Evolutionary conservation across 1,140 invertebrate genomes (phyloP).

Genomic region (Aethina tumida): DNA sequence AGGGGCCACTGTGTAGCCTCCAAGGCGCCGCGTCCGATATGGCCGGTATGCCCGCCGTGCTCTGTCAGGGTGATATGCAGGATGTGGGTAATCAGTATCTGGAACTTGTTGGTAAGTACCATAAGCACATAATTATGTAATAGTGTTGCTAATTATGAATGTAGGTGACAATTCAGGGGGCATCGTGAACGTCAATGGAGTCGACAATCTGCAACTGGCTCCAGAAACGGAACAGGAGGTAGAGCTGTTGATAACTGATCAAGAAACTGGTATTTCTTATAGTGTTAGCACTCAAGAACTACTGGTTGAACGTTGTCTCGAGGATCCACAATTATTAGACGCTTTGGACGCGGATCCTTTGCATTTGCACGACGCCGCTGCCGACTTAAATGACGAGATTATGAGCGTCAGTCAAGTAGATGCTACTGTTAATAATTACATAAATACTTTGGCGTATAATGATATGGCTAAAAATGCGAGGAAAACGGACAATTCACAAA

Average conservation of each 20-base stretch:
- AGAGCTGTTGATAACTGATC: constrained; percentile 35
- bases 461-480: constrained; percentile 4
- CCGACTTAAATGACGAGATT: constrained; percentile 1
- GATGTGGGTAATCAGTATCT: constrained; percentile 32
- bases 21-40: constrained; percentile 13
- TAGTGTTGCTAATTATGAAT: background rate
- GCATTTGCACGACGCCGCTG: constrained; percentile 19
- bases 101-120: constrained; percentile 26
- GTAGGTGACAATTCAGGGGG: constrained; percentile 3
- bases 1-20: constrained; percentile 14
- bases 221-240: constrained; percentile 28
- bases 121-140: background rate
- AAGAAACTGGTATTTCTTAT: constrained; percentile 32
- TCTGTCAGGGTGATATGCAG: constrained; percentile 30
- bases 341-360: constrained; percentile 24
- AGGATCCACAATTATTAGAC: constrained; percentile 29
- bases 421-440: constrained; percentile 19
- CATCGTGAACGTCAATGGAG: constrained; percentile 4
- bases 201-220: constrained; percentile 10
- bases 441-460: constrained; percentile 13
- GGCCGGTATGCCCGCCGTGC: constrained; percentile 16
- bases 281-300: constrained; percentile 29
- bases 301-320: constrained; percentile 28
- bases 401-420: constrained; percentile 12
- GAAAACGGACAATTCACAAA: constrained; percentile 18